phyloP scores from a whole-genome alignment of 2,113 vertebrate species.

The Gila orcuttii region DNA sequence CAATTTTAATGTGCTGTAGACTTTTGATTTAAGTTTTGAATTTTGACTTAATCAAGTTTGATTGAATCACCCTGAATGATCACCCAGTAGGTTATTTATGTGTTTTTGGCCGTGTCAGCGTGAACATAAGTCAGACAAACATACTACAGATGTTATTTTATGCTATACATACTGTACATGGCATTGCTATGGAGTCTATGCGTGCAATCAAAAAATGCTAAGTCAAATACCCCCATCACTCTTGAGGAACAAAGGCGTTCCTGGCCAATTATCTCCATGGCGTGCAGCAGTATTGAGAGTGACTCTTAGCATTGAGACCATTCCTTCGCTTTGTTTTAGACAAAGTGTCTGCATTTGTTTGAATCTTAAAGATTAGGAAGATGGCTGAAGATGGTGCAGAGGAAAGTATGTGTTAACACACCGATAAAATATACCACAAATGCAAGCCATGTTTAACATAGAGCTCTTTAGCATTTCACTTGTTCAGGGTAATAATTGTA shows the following conservation, averaged over 20 bases:
- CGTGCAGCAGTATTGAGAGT: conserved; percentile 67
- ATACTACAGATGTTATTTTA: neutral
- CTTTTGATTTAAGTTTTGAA: neutral
- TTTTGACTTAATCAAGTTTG: neutral
- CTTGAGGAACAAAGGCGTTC: conserved; percentile 71
- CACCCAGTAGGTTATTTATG: neutral
- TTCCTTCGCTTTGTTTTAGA: conserved; percentile 54
- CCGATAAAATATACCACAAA: conserved; percentile 34
- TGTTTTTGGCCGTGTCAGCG: neutral
- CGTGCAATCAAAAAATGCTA: conserved; percentile 71
- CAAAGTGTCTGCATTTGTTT: conserved; percentile 47
- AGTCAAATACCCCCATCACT: conserved; percentile 78
- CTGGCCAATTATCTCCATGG: conserved; percentile 72
- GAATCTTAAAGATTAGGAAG: conserved; percentile 44
- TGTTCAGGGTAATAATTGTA: neutral
- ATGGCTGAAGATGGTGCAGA: conserved; percentile 35
- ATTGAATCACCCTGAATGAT: neutral
- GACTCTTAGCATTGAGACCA: conserved; percentile 26
- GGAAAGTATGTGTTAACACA: neutral
- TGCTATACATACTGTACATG: neutral
- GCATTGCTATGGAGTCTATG: conserved; percentile 40
- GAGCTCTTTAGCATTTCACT: neutral
- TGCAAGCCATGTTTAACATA: neutral
- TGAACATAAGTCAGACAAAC: neutral
- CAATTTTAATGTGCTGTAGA: neutral